phyloP scores from a whole-genome alignment of 1,140 invertebrate genomes.

The Bursaphelenchus mucronatus region DNA sequence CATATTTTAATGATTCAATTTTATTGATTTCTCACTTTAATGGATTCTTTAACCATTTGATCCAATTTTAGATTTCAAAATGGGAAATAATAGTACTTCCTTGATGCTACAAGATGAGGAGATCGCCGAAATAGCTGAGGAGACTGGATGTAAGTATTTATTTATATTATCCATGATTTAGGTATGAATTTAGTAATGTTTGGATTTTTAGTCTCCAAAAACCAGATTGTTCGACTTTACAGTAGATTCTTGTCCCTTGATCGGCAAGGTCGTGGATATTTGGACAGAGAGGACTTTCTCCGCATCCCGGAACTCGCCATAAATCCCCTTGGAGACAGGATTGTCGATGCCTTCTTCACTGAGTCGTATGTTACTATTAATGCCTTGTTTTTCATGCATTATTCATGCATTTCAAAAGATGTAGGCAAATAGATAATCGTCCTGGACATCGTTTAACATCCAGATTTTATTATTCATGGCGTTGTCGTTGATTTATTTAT shows the following conservation, averaged over 20 bases:
- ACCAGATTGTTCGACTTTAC: conserved; percentile 12
- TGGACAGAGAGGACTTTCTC: conserved; percentile 72
- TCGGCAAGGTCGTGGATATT: conserved; percentile 13
- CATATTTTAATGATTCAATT: too few species aligned
- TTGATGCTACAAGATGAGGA: conserved; percentile 7
- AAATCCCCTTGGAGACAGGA: conserved; percentile 90
- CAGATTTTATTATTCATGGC: conserved; percentile 40
- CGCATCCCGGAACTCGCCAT: conserved; percentile 86
- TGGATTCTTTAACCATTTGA: too few species aligned
- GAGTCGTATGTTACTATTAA: conserved; percentile 66
- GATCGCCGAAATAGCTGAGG: conserved; percentile 2
- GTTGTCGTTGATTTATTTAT: conserved; percentile 17
- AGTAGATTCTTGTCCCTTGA: conserved; percentile 8
- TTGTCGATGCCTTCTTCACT: conserved; percentile 93
- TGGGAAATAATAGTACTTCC: neutral
- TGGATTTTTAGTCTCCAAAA: conserved; percentile 6
- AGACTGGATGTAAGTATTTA: conserved; percentile 18
- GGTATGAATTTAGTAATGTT: neutral
- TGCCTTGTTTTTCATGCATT: too few species aligned
- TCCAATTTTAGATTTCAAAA: too few species aligned
- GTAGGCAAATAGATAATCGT: too few species aligned
- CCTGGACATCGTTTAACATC: too few species aligned
- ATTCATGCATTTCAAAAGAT: too few species aligned
- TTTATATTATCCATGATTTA: neutral
- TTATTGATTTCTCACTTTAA: too few species aligned